phyloP scores from a whole-genome alignment of 2,888 invertebrate genomes.

The Seira sanloemensis region DNA sequence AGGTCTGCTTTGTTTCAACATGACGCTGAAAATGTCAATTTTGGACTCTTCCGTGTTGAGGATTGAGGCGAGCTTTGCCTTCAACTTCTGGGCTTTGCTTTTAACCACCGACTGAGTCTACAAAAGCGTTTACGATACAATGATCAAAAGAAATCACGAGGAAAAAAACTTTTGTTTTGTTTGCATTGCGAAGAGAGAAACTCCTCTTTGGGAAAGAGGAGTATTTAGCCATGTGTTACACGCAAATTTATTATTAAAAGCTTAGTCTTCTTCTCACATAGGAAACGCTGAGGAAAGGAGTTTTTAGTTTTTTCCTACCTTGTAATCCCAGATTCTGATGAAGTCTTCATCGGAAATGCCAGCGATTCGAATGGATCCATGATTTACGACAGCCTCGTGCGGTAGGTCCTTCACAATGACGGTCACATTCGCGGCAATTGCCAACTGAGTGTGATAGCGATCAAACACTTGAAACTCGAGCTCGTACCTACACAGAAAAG shows the following conservation, averaged over 20 bases:
- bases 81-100: slow-evolving; percentile 92
- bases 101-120: slow-evolving; percentile 86
- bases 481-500: slow-evolving; percentile 74
- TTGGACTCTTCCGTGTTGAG: slow-evolving; percentile 90
- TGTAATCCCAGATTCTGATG: slow-evolving; percentile 95
- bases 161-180: background rate
- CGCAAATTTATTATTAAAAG: background rate
- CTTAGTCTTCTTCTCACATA: background rate
- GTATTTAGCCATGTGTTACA: background rate
- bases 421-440: slow-evolving; percentile 97
- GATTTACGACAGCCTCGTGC: slow-evolving; percentile 95
- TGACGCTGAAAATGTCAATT: slow-evolving; percentile 97
- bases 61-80: slow-evolving; percentile 90
- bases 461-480: slow-evolving; percentile 87
- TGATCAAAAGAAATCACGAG: slow-evolving; percentile 28
- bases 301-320: slow-evolving; percentile 75
- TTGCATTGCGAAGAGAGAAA: too few relatives aligned
- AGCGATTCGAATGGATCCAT: slow-evolving; percentile 93
- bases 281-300: background rate
- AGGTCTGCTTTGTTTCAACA: slow-evolving; percentile 86
- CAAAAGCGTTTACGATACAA: slow-evolving; percentile 22
- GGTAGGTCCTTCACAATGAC: slow-evolving; percentile 96
- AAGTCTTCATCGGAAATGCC: slow-evolving; percentile 98
- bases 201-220: background rate
- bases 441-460: slow-evolving; percentile 94